Evolutionary conservation across 2,797 vertebrate species (phyloP), one percentile per base, ranked within the genome.

Genomic region (Takifugu ocellatus): DNA sequence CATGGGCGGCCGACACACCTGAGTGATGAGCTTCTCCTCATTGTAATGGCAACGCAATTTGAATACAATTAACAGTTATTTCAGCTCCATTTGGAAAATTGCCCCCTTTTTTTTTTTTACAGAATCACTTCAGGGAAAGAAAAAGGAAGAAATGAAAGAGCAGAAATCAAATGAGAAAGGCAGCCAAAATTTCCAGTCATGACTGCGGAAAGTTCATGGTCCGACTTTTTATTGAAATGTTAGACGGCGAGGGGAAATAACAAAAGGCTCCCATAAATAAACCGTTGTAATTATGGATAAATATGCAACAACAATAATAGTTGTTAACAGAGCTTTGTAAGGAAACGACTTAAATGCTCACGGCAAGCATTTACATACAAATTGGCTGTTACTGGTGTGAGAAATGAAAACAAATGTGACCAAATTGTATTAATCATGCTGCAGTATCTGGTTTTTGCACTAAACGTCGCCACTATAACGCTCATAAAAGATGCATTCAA

Each of bases 31-130:
- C 43, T 56, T 60, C 58, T 64, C 72, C 76, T 84, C 77, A 69
- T 78, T 74, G 66, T 75, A 80, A 83, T 81, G 74, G 64, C 65
- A 66, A 67, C 5, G 54, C 72, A 76, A 85, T 83, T 75, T 82
- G 75, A 82, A 77, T 79, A 75, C 61, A 59, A 80, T 83, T 81
- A 76, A 72, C 64, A 51, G 67, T 66, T 24, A 78, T 80, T 76
- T 77, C 54, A 56, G 59, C 68, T 77, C 68, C 64, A 56, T 80
- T 72, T 67, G 56, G 72, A 78, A 78, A 79, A 63, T 12, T 45
- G 51, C 25, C 65, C 79, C 68, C 66, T 44, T 44, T 17, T 67
- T 78, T 68, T 44, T 44, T 17, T 67, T 78, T 68, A 63, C 61
- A 39, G 54, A 61, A 57, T 79, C 59, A 54, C 46, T 56, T 66